Evolutionary conservation across 1,140 invertebrate genomes (phyloP).

Genomic region (Drosophila pruinosa): DNA sequence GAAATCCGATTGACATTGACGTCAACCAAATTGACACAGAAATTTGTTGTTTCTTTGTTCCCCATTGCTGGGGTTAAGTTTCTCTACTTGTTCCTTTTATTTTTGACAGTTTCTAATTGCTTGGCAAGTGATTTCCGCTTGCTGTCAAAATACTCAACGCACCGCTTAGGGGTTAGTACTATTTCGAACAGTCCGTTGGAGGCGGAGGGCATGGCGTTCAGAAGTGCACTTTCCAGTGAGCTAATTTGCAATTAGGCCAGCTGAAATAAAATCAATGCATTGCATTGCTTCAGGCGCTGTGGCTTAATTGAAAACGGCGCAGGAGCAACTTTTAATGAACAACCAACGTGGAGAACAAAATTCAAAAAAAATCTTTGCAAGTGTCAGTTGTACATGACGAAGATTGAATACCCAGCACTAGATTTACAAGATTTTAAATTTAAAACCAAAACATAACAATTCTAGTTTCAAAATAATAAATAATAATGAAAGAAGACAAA

Average conservation of each 20-base stretch:
- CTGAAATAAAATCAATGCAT: constrained; percentile 70
- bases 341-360: constrained; percentile 19
- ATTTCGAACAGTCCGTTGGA: not conserved
- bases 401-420: not conserved
- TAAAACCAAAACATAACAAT: too few relatives aligned
- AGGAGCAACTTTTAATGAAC: constrained; percentile 75
- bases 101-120: constrained; percentile 74
- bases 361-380: not conserved
- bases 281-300: constrained; percentile 47
- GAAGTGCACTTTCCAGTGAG: constrained; percentile 29
- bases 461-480: too few relatives aligned
- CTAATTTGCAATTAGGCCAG: constrained; percentile 73
- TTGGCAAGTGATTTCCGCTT: constrained; percentile 58
- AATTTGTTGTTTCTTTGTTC: constrained; percentile 43
- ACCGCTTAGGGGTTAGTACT: not conserved
- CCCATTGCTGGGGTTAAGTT: constrained; percentile 40
- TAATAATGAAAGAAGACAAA: too few relatives aligned
- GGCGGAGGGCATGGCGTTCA: not conserved
- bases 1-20: constrained; percentile 63
- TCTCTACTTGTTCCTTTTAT: constrained; percentile 25
- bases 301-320: constrained; percentile 68
- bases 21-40: constrained; percentile 67
- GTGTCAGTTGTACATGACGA: not conserved
- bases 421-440: too few relatives aligned
- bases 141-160: constrained; percentile 37